phyloP scores from a whole-genome alignment of 2,797 vertebrate genomes.

The Serranus cabrilla region DNA sequence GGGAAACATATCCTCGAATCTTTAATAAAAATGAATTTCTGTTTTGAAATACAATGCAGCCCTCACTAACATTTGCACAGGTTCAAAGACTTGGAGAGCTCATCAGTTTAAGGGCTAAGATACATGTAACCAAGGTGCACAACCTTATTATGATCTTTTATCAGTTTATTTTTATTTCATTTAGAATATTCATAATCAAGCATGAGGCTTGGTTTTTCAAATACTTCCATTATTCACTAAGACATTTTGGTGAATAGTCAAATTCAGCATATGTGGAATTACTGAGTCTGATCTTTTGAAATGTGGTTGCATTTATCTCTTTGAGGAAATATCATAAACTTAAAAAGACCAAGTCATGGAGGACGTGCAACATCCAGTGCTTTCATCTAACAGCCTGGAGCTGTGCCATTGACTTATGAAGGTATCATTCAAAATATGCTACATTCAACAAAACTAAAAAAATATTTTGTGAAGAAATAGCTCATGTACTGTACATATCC shows the following conservation, averaged over 20 bases:
- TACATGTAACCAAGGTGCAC: neutral
- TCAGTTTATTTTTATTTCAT: no score
- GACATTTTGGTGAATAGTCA: neutral
- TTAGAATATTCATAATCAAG: no score
- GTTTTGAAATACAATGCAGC: neutral
- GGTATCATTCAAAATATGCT: no score
- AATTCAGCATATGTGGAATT: neutral
- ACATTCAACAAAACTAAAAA: neutral
- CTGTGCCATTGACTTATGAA: constrained; percentile 25
- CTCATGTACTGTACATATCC: neutral
- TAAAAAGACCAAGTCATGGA: no score
- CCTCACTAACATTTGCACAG: neutral
- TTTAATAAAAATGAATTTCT: neutral
- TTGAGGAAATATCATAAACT: neutral
- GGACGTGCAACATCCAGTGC: constrained; percentile 24
- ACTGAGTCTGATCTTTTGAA: neutral
- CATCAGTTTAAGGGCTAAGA: neutral
- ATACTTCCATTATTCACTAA: neutral
- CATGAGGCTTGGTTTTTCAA: neutral
- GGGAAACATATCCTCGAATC: neutral
- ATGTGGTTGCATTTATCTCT: neutral
- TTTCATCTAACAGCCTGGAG: constrained; percentile 53
- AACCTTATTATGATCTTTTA: no score
- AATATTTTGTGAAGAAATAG: neutral
- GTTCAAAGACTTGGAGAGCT: neutral